Evolutionary conservation across 1,140 invertebrate genomes (phyloP).

Genomic region (Streblospio benedicti): DNA sequence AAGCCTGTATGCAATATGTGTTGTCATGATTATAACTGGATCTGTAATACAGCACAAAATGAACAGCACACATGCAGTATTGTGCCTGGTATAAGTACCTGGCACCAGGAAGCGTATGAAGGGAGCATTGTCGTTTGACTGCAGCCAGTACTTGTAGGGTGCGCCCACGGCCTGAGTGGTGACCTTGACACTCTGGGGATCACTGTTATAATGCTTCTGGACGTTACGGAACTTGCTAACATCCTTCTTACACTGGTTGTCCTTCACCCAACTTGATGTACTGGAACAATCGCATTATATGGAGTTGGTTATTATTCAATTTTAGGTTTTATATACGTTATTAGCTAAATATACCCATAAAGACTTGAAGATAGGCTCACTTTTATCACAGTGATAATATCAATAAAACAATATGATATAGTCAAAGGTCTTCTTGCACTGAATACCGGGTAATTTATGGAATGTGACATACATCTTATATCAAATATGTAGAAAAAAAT

Average conservation of each 20-base stretch:
- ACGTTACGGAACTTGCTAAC: conserved; percentile 6
- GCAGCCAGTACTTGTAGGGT: conserved; percentile 13
- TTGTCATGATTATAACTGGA: too few relatives aligned
- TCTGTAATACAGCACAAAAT: too few relatives aligned
- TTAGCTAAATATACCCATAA: too few relatives aligned
- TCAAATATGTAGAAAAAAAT: too few relatives aligned
- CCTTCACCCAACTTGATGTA: conserved; percentile 14
- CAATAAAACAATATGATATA: too few relatives aligned
- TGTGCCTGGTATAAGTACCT: conserved; percentile 16
- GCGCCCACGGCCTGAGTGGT: neutral
- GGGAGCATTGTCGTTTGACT: conserved; percentile 10
- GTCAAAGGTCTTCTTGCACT: too few relatives aligned
- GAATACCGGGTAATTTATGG: too few relatives aligned
- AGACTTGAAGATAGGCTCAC: too few relatives aligned
- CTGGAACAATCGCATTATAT: neutral
- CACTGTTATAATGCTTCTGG: conserved; percentile 7
- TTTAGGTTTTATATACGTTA: neutral
- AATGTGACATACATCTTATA: too few relatives aligned
- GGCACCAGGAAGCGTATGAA: conserved; percentile 14
- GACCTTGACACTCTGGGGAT: neutral
- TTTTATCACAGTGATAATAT: too few relatives aligned
- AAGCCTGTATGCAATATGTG: too few relatives aligned
- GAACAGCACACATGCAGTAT: too few relatives aligned
- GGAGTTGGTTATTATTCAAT: neutral
- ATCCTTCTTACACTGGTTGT: conserved; percentile 13